Evolutionary conservation across 2,797 vertebrate species (phyloP), one percentile per base, ranked within the genome.

Genomic region (Platyrinchus mystaceus): DNA sequence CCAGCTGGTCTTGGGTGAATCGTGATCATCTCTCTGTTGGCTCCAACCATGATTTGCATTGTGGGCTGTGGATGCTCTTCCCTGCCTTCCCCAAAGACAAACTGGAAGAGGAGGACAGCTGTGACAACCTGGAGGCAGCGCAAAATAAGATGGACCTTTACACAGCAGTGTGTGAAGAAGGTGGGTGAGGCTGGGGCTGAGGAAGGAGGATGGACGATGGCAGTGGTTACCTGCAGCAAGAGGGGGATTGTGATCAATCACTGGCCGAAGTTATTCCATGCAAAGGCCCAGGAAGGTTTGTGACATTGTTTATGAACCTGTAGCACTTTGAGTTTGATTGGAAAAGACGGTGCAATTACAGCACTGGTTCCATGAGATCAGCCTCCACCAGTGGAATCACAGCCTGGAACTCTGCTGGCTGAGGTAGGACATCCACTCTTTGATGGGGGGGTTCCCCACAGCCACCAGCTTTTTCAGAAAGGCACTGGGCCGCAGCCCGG

Each of bases 401-500:
- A 99, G 97, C 58, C 98, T 98, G 96, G 98, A 98, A 73, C 34
- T 96, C 18, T 88, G 95, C 30, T 7, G 95, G 74, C 97, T 96
- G 50, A 98, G 89, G 90, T 97, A 93, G 50, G 97, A 98, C 95
- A 95, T 97, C 99, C 99, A 99, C 46, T 96, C 97, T 59, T 98
- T 95, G 88, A 99, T 43, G 1, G 99, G 98, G 12, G 99, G 99
- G 82, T 93, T 99, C 73, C 99, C 99, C 12, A 90, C 79, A 89
- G 98, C 97, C 59, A 97, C 99, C 95, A 99, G 97, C 96, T 96
- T 98, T 94, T 97, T 97, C 78, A 99, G 98, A 93, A 99, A 97
- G 71, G 84, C 44, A 60, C 98, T 98, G 76, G 99, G 99, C 91
- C 92, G 97, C 79, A 99, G 96, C 36, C 87, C 63, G 3, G 98